Percentiles rank a stretch among this genome's conserved stretches.
Conservation (phyloP, 2,797 vertebrate genomes). For the Gallinago nigripennis region DNA sequence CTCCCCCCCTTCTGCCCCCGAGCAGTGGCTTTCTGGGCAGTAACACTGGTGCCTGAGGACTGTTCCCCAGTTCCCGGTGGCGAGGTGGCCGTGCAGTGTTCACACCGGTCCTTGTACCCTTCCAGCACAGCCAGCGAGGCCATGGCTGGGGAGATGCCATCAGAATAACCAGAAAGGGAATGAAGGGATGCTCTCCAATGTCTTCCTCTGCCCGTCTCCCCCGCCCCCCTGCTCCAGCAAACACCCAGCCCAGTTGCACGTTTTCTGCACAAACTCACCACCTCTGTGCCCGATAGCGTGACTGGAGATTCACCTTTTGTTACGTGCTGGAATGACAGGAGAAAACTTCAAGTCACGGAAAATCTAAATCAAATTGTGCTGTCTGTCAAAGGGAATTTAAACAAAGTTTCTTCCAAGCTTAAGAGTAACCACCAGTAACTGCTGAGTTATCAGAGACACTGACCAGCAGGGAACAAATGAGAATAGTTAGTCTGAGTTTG, state of each 20-base stretch:
- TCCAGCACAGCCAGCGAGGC: rapidly evolving
- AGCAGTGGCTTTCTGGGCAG: neutral
- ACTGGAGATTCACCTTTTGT: neutral
- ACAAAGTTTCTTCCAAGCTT: neutral
- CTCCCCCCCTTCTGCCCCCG: neutral
- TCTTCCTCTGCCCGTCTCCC: neutral
- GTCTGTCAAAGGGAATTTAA: slow-evolving; percentile 18
- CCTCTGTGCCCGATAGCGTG: neutral
- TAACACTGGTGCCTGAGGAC: neutral
- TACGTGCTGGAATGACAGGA: neutral
- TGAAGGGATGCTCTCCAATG: neutral
- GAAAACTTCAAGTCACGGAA: slow-evolving; percentile 28
- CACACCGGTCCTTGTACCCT: neutral
- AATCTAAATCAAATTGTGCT: slow-evolving; percentile 32
- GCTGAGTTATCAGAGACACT: neutral
- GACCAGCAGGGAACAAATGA: neutral
- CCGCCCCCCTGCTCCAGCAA: neutral
- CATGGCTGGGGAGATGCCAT: rapidly evolving
- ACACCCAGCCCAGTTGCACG: neutral
- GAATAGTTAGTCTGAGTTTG: neutral
- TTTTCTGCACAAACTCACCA: neutral
- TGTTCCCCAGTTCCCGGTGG: neutral
- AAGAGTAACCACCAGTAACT: neutral
- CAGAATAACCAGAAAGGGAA: neutral
- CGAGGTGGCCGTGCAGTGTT: neutral